Percentiles rank a stretch among this genome's conserved stretches.
Evolutionary conservation across 1,140 invertebrate species (phyloP).

Genomic region (Cotesia typhae): DNA sequence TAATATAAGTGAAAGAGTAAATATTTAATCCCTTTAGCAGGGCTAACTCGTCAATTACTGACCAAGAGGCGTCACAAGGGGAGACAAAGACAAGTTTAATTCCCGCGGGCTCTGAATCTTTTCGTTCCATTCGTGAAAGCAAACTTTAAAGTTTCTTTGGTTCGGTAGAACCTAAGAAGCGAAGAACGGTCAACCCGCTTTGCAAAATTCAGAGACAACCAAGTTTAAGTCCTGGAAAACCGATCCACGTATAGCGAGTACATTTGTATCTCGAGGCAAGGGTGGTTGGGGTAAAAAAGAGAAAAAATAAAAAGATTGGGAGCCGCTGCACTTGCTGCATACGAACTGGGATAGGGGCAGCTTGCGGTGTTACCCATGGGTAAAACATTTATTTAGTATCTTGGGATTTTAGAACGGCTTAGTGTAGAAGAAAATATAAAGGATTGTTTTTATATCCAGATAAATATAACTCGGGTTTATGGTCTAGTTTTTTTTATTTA

Average conservation of each 20-base stretch:
- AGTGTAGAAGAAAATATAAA: conserved; percentile 20
- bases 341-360: conserved; percentile 47
- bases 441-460: conserved; percentile 1
- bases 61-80: background rate
- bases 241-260: conserved; percentile 14
- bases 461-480: conserved; percentile 57
- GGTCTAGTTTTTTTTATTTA: background rate
- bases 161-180: conserved; percentile 3
- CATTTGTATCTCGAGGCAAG: conserved; percentile 23
- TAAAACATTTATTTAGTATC: conserved; percentile 64
- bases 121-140: conserved; percentile 19
- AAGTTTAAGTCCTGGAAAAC: conserved; percentile 39
- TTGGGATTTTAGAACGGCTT: conserved; percentile 59
- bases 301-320: conserved; percentile 13
- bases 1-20: background rate
- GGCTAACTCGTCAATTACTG: background rate
- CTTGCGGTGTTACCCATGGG: conserved; percentile 39
- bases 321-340: conserved; percentile 48
- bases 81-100: conserved; percentile 35
- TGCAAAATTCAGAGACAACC: conserved; percentile 55
- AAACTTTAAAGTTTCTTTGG: conserved; percentile 35
- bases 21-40: background rate
- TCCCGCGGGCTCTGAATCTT: conserved; percentile 36
- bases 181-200: conserved; percentile 37
- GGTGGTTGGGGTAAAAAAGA: background rate